phyloP scores from a whole-genome alignment of 2,113 vertebrate genomes.

The Amazona vittata region DNA sequence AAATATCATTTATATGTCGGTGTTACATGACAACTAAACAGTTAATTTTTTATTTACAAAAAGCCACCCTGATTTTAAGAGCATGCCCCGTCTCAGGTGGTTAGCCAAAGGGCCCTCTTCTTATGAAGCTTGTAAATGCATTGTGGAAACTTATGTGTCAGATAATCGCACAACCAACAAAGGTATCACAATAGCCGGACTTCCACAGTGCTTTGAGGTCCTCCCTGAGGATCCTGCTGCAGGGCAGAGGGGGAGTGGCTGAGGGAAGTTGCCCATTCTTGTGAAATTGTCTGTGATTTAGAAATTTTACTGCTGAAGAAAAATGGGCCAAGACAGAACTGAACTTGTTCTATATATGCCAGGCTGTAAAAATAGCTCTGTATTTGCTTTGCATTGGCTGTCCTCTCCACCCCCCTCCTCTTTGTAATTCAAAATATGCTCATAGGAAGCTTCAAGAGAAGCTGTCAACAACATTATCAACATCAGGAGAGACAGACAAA shows the following conservation, averaged over 20 bases:
- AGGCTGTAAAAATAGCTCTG: not conserved
- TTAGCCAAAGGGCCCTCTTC: not conserved
- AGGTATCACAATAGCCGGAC: not conserved
- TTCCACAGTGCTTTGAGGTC: not conserved
- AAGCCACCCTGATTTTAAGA: not conserved
- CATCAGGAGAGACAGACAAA: constrained; percentile 41
- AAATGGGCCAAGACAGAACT: not conserved
- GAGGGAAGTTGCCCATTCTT: fast-evolving
- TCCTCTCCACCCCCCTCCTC: not conserved
- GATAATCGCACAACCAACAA: not conserved
- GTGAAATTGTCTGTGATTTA: not conserved
- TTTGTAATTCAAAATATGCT: constrained; percentile 36
- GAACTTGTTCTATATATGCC: not conserved
- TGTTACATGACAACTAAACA: not conserved
- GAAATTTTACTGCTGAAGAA: not conserved
- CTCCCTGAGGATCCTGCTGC: not conserved
- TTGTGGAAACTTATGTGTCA: not conserved
- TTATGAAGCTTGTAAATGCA: not conserved
- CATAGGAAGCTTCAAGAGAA: constrained; percentile 9
- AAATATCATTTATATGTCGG: not conserved
- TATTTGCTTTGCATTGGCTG: not conserved
- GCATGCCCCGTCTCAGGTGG: not conserved
- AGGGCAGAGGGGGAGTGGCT: not conserved
- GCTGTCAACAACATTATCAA: constrained; percentile 33
- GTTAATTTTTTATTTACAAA: not conserved